A percentile compares a stretch with the other conserved stretches of the same genome.
phyloP scores from a whole-genome alignment of 2,113 vertebrate species.

The Arizona elegans region DNA sequence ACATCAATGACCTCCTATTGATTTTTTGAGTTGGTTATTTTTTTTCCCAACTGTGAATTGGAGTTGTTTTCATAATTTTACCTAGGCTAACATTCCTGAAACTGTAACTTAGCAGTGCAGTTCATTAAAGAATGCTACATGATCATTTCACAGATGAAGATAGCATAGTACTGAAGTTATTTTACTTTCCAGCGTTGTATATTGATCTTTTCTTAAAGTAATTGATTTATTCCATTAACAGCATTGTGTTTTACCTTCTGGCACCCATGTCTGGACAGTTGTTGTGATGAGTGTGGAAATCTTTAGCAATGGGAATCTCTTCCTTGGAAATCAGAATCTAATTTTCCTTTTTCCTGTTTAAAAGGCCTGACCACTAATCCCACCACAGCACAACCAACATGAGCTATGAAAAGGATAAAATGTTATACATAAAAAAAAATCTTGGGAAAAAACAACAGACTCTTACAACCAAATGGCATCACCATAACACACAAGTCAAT shows the following conservation, averaged over 20 bases:
- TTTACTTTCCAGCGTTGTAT: neutral
- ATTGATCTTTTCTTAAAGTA: neutral
- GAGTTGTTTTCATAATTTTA: neutral
- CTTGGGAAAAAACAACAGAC: neutral
- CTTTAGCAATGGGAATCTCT: neutral
- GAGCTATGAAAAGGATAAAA: neutral
- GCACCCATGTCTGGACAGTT: neutral
- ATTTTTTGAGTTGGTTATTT: neutral
- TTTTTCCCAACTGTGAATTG: neutral
- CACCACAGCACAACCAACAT: neutral
- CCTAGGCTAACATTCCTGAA: neutral
- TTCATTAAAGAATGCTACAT: neutral
- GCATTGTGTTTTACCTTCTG: neutral
- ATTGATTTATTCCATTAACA: neutral
- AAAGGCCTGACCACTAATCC: neutral
- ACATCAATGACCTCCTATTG: conserved; percentile 5
- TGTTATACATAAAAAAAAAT: neutral
- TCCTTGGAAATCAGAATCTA: neutral
- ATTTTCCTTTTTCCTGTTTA: neutral
- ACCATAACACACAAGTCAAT: neutral
- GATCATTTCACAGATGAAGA: neutral
- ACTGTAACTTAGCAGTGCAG: neutral
- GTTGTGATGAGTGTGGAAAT: neutral
- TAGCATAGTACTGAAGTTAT: neutral
- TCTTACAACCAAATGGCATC: neutral